These are phyloP conservation scores for Amblyjoppa fuscipennis DNA, from an alignment of 2,888 invertebrate genomes.

Conservation along the genomic window DNA sequence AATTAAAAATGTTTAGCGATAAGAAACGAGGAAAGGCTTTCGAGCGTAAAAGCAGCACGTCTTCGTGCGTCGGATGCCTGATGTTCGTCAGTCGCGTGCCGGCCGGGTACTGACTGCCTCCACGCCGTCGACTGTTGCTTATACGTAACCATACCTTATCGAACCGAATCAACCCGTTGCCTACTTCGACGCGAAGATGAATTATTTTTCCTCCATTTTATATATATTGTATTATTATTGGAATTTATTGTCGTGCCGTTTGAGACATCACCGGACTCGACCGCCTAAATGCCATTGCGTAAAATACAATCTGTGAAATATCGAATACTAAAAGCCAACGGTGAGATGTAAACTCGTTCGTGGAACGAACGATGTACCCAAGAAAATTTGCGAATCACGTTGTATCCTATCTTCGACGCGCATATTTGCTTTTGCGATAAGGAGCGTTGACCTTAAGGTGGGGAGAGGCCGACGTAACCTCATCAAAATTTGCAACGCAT, in stretches of 20 bases:
- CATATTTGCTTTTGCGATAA: slow-evolving; percentile 43
- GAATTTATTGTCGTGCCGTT: background rate
- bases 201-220: slow-evolving; percentile 7
- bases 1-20: slow-evolving; percentile 24
- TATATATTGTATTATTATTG: no score
- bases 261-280: background rate
- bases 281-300: background rate
- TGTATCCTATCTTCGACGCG: background rate
- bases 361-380: background rate
- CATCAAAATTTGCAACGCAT: background rate
- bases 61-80: slow-evolving; percentile 63
- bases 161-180: slow-evolving; percentile 67
- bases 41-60: slow-evolving; percentile 36
- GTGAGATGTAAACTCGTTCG: slow-evolving; percentile 5
- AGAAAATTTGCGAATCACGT: slow-evolving; percentile 22
- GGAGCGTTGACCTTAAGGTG: slow-evolving; percentile 12
- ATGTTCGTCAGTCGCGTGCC: slow-evolving; percentile 81
- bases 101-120: slow-evolving; percentile 80
- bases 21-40: slow-evolving; percentile 33
- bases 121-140: slow-evolving; percentile 79
- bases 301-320: background rate
- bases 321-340: background rate
- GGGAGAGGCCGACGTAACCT: background rate
- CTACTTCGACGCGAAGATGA: slow-evolving; percentile 45
- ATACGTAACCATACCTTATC: slow-evolving; percentile 73